phyloP scores from a whole-genome alignment of 2,113 vertebrate species.

The Melanerpes formicivorus region DNA sequence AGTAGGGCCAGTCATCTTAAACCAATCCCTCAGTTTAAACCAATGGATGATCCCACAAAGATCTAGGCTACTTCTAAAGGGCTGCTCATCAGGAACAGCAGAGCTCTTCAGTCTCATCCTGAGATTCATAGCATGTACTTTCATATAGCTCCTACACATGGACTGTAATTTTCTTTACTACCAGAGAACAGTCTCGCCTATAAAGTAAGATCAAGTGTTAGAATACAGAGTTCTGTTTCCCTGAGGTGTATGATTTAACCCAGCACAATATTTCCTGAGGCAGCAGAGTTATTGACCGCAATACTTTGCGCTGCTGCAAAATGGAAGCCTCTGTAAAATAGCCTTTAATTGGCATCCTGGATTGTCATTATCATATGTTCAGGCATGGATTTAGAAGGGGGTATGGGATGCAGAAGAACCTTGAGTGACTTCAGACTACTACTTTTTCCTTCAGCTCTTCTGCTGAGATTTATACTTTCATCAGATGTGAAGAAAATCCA shows the following conservation, averaged over 20 bases:
- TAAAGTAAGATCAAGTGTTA: constrained; percentile 26
- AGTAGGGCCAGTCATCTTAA: too few relatives aligned
- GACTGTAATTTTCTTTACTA: constrained; percentile 10
- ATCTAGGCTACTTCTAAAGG: neutral
- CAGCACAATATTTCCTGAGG: constrained; percentile 2
- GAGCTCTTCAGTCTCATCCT: neutral
- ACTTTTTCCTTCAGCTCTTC: neutral
- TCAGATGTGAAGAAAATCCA: neutral
- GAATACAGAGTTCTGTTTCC: neutral
- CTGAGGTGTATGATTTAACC: neutral
- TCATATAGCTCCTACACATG: neutral
- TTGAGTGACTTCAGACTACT: rapidly evolving
- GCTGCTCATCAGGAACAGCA: neutral
- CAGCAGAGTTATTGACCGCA: constrained; percentile 12
- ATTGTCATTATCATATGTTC: neutral
- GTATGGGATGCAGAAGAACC: neutral
- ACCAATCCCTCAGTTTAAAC: too few relatives aligned
- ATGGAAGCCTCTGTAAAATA: neutral
- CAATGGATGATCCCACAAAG: neutral
- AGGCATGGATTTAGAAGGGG: neutral
- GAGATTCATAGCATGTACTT: neutral
- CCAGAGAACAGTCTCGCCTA: neutral
- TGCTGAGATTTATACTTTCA: neutral
- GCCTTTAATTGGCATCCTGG: neutral
- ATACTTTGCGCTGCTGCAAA: neutral